Percentiles rank a stretch among this genome's conserved stretches.
These are phyloP conservation scores for Pycnomerus fuliginosus DNA, from an alignment of 2,888 invertebrate species.

Conservation along the genomic window DNA sequence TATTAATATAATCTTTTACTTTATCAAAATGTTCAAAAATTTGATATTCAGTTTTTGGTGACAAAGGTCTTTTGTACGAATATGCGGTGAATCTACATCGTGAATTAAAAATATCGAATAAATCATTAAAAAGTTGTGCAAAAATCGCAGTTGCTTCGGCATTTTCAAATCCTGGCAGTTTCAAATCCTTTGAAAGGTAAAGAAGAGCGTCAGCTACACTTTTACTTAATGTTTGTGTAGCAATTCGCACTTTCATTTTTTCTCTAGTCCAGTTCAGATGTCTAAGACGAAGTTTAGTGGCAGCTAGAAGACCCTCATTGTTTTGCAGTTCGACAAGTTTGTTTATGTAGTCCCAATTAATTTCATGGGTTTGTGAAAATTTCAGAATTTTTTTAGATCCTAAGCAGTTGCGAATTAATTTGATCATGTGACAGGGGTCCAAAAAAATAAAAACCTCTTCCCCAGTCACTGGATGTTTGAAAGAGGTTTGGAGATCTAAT, in stretches of 20 bases:
- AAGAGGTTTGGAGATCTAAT: constrained; percentile 19
- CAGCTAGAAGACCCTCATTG: constrained; percentile 14
- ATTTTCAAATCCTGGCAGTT: neutral
- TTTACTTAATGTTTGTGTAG: neutral
- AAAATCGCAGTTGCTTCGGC: neutral
- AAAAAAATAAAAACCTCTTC: neutral
- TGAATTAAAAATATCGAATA: neutral
- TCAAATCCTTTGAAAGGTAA: neutral
- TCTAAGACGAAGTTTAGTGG: constrained; percentile 11
- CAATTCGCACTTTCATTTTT: neutral
- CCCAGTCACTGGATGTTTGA: constrained; percentile 25
- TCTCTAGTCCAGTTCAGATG: constrained; percentile 11
- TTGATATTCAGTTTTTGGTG: neutral
- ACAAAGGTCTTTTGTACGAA: neutral
- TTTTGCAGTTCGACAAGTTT: constrained; percentile 9
- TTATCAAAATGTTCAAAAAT: neutral
- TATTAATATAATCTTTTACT: neutral
- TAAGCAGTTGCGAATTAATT: constrained; percentile 15
- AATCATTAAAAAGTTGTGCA: neutral
- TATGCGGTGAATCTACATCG: neutral
- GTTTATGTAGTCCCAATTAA: constrained; percentile 12
- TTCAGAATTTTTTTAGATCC: constrained; percentile 6
- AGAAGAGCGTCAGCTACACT: neutral
- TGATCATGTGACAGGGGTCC: constrained; percentile 19
- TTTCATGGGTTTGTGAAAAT: constrained; percentile 8